Evolutionary conservation across 53 echinoderm and acorn worm species (phyloP), one percentile per base, ranked within the genome.

Genomic region (Zoroaster sp.): DNA sequence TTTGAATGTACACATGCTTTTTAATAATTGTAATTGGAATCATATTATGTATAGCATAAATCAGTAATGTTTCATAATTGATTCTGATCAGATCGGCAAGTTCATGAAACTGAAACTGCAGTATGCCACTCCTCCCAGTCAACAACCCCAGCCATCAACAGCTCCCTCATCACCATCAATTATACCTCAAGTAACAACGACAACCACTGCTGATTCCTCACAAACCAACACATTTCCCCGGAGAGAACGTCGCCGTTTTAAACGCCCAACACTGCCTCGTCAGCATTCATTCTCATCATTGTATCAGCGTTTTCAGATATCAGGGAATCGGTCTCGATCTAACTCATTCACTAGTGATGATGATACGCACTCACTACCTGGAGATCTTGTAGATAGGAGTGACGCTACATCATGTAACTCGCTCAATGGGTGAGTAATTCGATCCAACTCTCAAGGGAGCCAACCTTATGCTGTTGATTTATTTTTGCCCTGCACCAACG

Each of bases 91-190:
- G 97, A 65, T 97, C 20, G 97, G 97, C 21, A 93, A 95, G 72
- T 94, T 83, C 88, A 97, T 97, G 95, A 97, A 97, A 85, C 55
- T 97, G 37, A 93, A 95, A 69, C 93, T 97, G 11, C 98, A 97
- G 76, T 97, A 95, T 72, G 88, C 95, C 12, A 75, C 94, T 30
- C 87, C 91, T 23, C 93, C 93, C 69, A 89, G n/a, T 55, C 66
- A 67, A 18, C 77, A 44, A 30, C 40, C 40, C 74, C 69, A 39
- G 43, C 77, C 55, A 20, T 35, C 66, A 52, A 75, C 89, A 78
- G 75, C 87, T 8, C 77, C 65, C 31, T 66, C 75, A 13, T 82
- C 90, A 3, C 72, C 75, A 13, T 77, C 90, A 45, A 80, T 59
- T 37, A 75, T 74, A 70, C 68, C 86, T 71, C 66, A 49, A 42